A percentile compares a stretch with the other conserved stretches of the same genome.
phyloP scores from a whole-genome alignment of 2,113 vertebrate genomes.

The Siniperca chuatsi region DNA sequence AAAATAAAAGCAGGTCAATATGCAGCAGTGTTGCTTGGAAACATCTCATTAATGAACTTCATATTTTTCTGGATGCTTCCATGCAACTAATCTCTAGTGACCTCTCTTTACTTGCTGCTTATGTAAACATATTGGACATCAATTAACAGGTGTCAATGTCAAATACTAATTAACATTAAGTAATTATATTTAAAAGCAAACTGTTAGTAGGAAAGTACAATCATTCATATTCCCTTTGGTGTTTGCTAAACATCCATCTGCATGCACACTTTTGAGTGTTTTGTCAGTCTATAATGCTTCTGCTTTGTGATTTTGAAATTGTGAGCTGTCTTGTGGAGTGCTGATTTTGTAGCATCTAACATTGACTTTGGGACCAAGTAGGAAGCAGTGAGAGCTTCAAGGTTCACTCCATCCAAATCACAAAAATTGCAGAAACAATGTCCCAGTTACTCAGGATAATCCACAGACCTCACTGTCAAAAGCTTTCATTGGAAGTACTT shows the following conservation, averaged over 20 bases:
- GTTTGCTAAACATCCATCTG: background rate
- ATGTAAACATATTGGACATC: background rate
- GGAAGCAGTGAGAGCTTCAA: background rate
- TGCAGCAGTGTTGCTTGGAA: conserved; percentile 15
- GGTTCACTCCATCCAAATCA: background rate
- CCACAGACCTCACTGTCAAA: no score
- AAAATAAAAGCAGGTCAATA: conserved; percentile 45
- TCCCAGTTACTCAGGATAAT: background rate
- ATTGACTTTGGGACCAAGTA: background rate
- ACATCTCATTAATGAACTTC: background rate
- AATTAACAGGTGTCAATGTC: background rate
- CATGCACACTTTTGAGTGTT: background rate
- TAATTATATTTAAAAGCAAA: background rate
- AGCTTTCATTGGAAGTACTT: background rate
- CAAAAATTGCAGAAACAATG: background rate
- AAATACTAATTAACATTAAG: background rate
- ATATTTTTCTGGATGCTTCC: background rate
- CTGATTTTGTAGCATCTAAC: background rate
- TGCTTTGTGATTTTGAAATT: background rate
- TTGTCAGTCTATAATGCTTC: background rate
- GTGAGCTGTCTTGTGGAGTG: background rate
- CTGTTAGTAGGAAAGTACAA: background rate
- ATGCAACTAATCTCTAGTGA: background rate
- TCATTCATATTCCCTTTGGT: no score
- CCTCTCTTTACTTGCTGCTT: background rate